Conservation (phyloP, 1,140 invertebrate genomes). For the Aleiodes sp. region DNA sequence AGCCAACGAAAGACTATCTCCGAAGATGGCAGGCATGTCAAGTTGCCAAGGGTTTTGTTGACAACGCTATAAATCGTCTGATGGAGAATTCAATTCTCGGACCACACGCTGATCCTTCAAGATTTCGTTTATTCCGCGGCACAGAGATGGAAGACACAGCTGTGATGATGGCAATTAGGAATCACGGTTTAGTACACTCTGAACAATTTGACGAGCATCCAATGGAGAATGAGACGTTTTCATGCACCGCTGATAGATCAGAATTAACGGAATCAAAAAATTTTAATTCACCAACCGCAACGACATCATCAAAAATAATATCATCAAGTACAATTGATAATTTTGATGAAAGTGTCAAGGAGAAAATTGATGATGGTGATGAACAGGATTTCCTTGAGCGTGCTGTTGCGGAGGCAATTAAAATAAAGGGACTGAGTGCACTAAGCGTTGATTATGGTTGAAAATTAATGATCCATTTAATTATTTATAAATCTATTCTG, state of each 20-base stretch:
- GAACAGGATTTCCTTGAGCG: conserved; percentile 72
- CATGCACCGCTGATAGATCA: not conserved
- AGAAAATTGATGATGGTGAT: conserved; percentile 54
- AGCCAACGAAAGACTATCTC: conserved; percentile 49
- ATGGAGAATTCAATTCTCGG: conserved; percentile 71
- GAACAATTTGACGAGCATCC: conserved; percentile 62
- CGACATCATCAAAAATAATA: conserved; percentile 29
- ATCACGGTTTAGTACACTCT: conserved; percentile 55
- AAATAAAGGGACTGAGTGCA: conserved; percentile 75
- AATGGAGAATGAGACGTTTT: not conserved
- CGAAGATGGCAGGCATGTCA: conserved; percentile 75
- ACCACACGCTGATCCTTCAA: conserved; percentile 59
- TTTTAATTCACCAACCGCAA: not conserved
- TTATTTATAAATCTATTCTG: conserved; percentile 16
- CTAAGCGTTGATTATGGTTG: conserved; percentile 64
- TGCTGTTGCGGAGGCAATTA: conserved; percentile 75
- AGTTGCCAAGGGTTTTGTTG: conserved; percentile 75
- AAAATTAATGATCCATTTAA: conserved; percentile 30
- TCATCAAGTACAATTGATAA: not conserved
- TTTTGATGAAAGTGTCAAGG: conserved; percentile 21
- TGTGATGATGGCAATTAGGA: conserved; percentile 71
- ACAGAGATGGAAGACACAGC: conserved; percentile 67
- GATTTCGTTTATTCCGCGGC: conserved; percentile 68
- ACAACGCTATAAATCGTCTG: conserved; percentile 77
- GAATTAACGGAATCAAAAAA: not conserved